Evolutionary conservation across 2,888 invertebrate species (phyloP), one percentile per base, ranked within the genome.

Genomic region (Ganaspis brasiliensis): DNA sequence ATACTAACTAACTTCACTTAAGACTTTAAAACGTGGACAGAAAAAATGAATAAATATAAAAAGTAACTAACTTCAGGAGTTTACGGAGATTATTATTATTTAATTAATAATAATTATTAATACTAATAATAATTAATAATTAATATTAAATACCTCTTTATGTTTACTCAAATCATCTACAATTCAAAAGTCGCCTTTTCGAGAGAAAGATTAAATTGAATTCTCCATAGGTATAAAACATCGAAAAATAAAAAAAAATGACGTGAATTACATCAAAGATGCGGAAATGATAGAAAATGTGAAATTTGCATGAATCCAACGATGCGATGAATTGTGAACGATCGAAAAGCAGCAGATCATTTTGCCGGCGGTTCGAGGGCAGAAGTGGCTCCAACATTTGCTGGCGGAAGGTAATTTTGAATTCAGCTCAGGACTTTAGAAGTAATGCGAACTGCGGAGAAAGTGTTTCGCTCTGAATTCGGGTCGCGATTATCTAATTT

Each of bases 401-500:
- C 40, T 67, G 19, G 19, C 19, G 37, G n/a, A 67, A 67, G 24
- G 24, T 77, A 77, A 76, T 80, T 82, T 80, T 77, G 80, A 80
- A 82, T 82, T 82, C 82, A 82, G 77, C 78, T 81, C 82, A 82
- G 79, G 80, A 78, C 76, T 82, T 73, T 80, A 80, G 78, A 76
- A 76, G 80, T 81, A 82, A 81, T 81, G 79, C 77, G 77, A 80
- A 82, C 79, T 82, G 82, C 81, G 78, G 81, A 84, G 82, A 84
- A 82, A 82, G 82, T 82, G 81, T 81, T 76, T 79, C 78, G 83
- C 78, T 80, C 73, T 72, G 81, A 84, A 87, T 85, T 84, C 78
- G 76, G 83, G 76, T 75, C 85, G 84, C 86, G 85, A 85, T 88
- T 84, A 87, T 87, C 82, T 81, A 81, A 83, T 79, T 84, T 82